Conservation (phyloP, 2,888 invertebrate species). For the Aphidius colemani region DNA sequence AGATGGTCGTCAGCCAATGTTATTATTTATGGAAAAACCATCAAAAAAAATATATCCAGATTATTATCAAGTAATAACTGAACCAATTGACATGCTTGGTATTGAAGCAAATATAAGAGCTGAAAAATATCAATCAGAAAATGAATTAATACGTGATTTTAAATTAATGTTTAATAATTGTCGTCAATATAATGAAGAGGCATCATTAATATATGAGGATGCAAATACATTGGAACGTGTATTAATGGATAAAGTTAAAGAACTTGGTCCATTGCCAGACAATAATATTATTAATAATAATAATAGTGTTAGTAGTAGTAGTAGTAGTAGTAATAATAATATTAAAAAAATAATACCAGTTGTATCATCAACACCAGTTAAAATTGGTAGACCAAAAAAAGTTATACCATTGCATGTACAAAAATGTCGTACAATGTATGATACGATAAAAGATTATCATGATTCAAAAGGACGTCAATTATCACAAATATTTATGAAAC, state of each 20-base stretch:
- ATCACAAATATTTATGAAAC: slow-evolving; percentile 91
- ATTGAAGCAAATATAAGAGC: slow-evolving; percentile 89
- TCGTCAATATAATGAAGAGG: slow-evolving; percentile 94
- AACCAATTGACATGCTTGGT: slow-evolving; percentile 93
- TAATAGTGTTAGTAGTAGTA: too few relatives aligned
- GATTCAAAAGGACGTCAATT: slow-evolving; percentile 87
- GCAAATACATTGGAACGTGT: slow-evolving; percentile 86
- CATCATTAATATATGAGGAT: slow-evolving; percentile 93
- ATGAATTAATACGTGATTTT: slow-evolving; percentile 67
- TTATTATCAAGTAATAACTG: slow-evolving; percentile 91
- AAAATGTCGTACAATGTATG: slow-evolving; percentile 84
- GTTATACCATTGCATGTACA: slow-evolving; percentile 64
- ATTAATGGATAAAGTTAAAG: slow-evolving; percentile 80
- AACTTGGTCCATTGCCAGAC: slow-evolving; percentile 69
- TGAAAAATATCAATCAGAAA: slow-evolving; percentile 67
- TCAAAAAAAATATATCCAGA: slow-evolving; percentile 93
- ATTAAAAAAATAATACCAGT: slow-evolving; percentile 28
- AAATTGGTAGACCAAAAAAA: slow-evolving; percentile 56
- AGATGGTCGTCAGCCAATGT: slow-evolving; percentile 83
- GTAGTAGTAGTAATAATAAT: background rate
- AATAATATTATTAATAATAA: slow-evolving; percentile 32
- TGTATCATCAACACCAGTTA: slow-evolving; percentile 52
- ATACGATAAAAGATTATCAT: slow-evolving; percentile 86
- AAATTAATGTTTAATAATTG: slow-evolving; percentile 97
- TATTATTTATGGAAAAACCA: slow-evolving; percentile 95